Percentiles rank a stretch among this genome's conserved stretches.
These are phyloP conservation scores for Aphis gossypii DNA, from an alignment of 1,140 invertebrate species.

Conservation along the genomic window DNA sequence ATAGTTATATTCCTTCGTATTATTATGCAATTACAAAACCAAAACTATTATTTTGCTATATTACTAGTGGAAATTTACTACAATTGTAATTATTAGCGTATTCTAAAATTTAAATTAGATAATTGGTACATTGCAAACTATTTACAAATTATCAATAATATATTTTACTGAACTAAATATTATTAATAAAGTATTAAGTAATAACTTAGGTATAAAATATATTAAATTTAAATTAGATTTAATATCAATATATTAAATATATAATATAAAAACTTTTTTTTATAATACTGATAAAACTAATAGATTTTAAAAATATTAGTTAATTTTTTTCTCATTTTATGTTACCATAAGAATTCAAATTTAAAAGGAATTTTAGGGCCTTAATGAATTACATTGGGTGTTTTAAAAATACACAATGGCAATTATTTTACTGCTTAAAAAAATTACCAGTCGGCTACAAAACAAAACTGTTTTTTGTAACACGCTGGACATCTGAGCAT, in stretches of 20 bases:
- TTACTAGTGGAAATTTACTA: too few species aligned
- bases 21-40: neutral
- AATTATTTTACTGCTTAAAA: neutral
- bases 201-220: neutral
- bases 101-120: neutral
- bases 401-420: neutral
- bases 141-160: neutral
- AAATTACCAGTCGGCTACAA: neutral
- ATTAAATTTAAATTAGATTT: neutral
- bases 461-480: neutral
- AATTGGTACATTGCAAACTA: neutral
- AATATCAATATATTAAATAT: too few species aligned
- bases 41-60: neutral
- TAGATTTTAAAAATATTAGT: neutral
- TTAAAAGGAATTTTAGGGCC: too few species aligned
- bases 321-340: too few species aligned
- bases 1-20: too few species aligned
- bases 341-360: too few species aligned
- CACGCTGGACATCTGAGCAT: neutral
- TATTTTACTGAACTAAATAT: neutral
- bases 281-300: neutral
- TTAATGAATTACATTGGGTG: too few species aligned
- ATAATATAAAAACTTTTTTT: neutral
- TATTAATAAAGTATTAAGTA: neutral
- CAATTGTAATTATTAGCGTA: neutral